phyloP scores from a whole-genome alignment of 2,113 vertebrate genomes.

The Physeter macrocephalus region DNA sequence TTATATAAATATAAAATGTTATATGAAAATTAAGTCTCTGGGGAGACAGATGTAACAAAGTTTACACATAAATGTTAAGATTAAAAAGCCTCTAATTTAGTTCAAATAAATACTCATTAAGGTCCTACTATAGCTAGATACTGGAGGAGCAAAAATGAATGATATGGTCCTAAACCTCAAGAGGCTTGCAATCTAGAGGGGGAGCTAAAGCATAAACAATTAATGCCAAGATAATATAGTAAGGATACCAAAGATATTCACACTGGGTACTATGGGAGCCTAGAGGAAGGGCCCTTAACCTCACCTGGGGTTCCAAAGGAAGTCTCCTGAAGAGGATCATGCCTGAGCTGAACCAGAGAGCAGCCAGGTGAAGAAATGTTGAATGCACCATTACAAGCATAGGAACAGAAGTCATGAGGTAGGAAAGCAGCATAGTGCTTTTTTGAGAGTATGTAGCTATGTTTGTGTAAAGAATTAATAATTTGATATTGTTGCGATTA shows the following conservation, averaged over 20 bases:
- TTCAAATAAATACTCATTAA: background rate
- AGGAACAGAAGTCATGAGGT: background rate
- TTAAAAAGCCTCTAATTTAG: background rate
- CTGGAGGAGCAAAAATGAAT: background rate
- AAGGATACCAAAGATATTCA: background rate
- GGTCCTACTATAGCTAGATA: background rate
- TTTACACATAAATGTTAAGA: background rate
- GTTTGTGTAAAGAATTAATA: background rate
- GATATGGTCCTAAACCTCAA: background rate
- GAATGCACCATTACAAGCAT: background rate
- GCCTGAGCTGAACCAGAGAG: background rate
- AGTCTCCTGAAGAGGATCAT: background rate
- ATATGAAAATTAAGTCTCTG: slow-evolving; percentile 1
- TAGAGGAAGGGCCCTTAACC: background rate
- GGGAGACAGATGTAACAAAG: background rate
- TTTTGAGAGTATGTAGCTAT: background rate
- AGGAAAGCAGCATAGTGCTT: background rate
- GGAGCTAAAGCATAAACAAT: background rate
- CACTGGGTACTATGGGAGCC: background rate
- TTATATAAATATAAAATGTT: background rate
- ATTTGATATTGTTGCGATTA: background rate
- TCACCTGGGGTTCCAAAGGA: background rate
- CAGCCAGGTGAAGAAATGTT: background rate
- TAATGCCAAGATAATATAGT: background rate
- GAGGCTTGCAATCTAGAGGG: background rate